phyloP scores from a whole-genome alignment of 30 jellyfish, hydroid and myxozoan genomes.

The Pelagia noctiluca region DNA sequence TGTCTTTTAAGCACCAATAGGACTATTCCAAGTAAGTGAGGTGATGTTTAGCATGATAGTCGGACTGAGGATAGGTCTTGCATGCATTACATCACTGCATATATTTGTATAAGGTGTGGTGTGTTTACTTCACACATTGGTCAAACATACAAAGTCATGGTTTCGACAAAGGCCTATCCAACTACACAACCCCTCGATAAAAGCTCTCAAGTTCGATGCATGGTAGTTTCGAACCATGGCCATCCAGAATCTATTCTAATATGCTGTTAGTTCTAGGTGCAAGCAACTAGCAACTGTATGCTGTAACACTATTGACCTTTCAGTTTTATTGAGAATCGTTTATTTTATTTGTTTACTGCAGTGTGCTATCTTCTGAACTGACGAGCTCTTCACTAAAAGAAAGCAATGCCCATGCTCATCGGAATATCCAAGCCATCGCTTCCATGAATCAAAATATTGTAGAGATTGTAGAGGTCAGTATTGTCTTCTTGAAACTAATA shows the following conservation, averaged over 20 bases:
- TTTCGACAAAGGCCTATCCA: no score
- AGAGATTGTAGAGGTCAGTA: constrained; percentile 68
- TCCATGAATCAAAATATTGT: constrained; percentile 65
- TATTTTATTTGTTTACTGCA: neutral
- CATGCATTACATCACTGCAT: no score
- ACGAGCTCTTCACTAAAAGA: constrained; percentile 40
- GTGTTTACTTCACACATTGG: no score
- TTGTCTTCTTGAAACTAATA: neutral
- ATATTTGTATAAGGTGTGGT: no score
- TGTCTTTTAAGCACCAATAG: no score
- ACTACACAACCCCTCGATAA: neutral
- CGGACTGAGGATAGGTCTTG: no score
- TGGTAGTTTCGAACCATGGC: neutral
- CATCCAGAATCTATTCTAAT: neutral
- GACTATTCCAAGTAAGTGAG: no score
- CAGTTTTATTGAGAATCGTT: no score
- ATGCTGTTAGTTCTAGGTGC: neutral
- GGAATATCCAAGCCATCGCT: constrained; percentile 62
- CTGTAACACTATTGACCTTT: no score
- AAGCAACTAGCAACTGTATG: no score
- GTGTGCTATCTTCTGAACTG: constrained; percentile 64
- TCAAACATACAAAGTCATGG: no score
- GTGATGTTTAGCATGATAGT: no score
- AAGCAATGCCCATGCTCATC: constrained; percentile 22
- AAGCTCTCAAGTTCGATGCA: neutral